Evolutionary conservation across 2,797 vertebrate genomes (phyloP).

Genomic region (Urosaurus nigricauda): DNA sequence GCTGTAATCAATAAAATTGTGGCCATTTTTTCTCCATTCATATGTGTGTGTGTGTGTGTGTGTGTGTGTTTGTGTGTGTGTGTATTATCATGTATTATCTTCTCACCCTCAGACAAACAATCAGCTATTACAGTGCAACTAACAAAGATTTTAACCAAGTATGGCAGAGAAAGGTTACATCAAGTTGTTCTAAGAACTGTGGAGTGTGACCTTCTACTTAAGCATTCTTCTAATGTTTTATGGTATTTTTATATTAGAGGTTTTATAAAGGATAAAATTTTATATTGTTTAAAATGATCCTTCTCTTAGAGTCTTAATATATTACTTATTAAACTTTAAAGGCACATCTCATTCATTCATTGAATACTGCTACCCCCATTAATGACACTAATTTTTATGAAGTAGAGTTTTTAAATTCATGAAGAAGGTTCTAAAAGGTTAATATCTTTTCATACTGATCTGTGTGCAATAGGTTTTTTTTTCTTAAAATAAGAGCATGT

Average conservation of each 20-base stretch:
- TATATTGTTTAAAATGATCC: neutral
- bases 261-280: neutral
- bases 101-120: too few species aligned
- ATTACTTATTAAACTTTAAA: constrained; percentile 5
- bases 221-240: neutral
- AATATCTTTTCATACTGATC: neutral
- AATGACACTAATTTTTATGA: neutral
- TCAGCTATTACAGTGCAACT: too few species aligned
- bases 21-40: too few species aligned
- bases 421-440: neutral
- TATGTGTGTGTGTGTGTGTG: too few species aligned
- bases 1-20: too few species aligned
- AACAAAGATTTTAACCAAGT: too few species aligned
- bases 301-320: neutral
- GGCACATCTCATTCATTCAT: neutral
- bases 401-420: neutral
- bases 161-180: too few species aligned
- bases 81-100: too few species aligned
- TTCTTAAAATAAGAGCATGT: neutral
- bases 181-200: neutral
- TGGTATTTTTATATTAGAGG: neutral
- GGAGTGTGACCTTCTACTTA: neutral
- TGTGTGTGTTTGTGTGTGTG: too few species aligned
- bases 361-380: neutral
- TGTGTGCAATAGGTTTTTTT: neutral